These are phyloP conservation scores for Melopsittacus undulatus DNA, from an alignment of 2,797 vertebrate genomes.

Conservation along the genomic window DNA sequence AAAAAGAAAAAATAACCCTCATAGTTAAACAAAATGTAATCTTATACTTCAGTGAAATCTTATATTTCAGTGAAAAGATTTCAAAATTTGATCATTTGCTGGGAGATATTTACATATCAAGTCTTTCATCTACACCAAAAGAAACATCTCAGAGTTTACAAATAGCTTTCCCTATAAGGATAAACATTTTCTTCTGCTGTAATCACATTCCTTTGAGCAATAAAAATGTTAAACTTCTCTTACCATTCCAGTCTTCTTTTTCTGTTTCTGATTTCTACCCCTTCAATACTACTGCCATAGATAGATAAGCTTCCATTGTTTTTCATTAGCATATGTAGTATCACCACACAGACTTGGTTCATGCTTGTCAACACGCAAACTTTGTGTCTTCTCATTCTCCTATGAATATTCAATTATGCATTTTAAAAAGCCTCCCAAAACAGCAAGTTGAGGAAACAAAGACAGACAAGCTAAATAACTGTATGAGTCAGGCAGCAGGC, in stretches of 20 bases:
- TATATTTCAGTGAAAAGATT: neutral
- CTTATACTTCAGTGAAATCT: neutral
- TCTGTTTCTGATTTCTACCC: neutral
- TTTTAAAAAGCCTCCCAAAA: neutral
- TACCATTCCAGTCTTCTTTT: neutral
- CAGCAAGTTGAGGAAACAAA: neutral
- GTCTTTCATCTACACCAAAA: slow-evolving; percentile 10
- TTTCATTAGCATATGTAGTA: neutral
- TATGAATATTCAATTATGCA: neutral
- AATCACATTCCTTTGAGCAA: neutral
- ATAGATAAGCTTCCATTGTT: neutral
- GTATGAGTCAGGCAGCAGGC: neutral
- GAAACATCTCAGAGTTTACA: slow-evolving; percentile 21
- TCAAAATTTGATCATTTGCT: slow-evolving; percentile 1
- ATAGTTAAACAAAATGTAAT: neutral
- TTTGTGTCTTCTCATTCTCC: neutral
- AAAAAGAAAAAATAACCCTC: neutral
- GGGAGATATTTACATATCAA: slow-evolving; percentile 27
- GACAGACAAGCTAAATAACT: neutral
- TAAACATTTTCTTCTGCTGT: slow-evolving; percentile 9
- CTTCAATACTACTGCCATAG: neutral
- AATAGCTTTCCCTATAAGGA: slow-evolving; percentile 21
- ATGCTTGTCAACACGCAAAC: neutral
- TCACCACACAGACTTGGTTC: neutral
- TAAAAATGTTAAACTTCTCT: slow-evolving; percentile 5